Base-by-base conservation (phyloP, 1,140 invertebrate genomes). In the Gryon sp. region DNA sequence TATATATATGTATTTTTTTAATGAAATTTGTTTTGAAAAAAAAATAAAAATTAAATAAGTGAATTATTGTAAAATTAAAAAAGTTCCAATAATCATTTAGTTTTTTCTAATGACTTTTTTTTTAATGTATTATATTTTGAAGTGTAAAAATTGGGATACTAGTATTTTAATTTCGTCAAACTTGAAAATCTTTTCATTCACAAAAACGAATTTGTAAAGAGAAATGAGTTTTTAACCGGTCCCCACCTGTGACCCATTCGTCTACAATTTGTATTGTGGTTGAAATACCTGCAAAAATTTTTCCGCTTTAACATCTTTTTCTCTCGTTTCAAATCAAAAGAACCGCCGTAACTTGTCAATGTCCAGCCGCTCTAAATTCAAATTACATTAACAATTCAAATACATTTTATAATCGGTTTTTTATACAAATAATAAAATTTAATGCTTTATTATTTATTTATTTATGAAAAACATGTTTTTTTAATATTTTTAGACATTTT, bases 271-370 rank as follows among this genome's bases (percentile, higher is more conserved):
- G 69, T 73, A 73, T 73, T 65, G 69, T 73, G 52, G 59, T 73
- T 32, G 52, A 52, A 65, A 73, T 65, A 65, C 69, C 69, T 57
- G 69, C 69, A 59, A 50, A 65, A 73, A 43, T 73, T 73, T 73
- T 57, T 73, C 60, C 60, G 43, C 60, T 41, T 52, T 26, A 28
- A 59, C 57, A 50, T 26, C 48, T 59, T 62, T 70, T 73, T 65
- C 32, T 50, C 16, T n/a, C 36, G 20, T 12, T n/a, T 15, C 9
- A 28, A 57, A 41, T 74, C 69, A 74, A 74, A 74, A 26, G 69
- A 11, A n/a, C 69, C 69, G 60, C 32, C 69, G 2, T 30, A 16
- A 63, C 40, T 50, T 73, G 55, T 73, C 22, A 57, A 68, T 38
- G 36, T 34, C 46, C 38, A 24, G 20, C 9, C 20, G 12, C 28